These are phyloP conservation scores for Butorides virescens DNA, from an alignment of 2,113 vertebrate genomes.

Conservation along the genomic window DNA sequence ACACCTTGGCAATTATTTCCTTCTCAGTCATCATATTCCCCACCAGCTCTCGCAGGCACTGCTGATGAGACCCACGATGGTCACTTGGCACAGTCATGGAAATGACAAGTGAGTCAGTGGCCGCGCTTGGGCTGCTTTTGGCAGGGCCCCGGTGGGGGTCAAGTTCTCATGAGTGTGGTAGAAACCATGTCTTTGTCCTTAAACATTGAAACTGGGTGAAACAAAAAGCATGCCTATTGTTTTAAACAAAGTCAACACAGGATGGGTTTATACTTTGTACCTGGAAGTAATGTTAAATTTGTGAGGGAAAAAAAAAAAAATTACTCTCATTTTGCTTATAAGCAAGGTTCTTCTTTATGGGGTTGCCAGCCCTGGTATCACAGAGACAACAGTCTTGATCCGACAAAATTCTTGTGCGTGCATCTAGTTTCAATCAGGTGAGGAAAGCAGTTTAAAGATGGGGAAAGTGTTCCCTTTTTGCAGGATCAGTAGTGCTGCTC, in stretches of 20 bases:
- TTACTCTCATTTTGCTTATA: not conserved
- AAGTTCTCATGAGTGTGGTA: not conserved
- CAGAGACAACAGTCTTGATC: not conserved
- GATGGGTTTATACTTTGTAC: not conserved
- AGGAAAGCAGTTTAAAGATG: not conserved
- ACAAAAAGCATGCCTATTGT: not conserved
- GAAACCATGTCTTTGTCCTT: not conserved
- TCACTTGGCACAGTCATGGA: not conserved
- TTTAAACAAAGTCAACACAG: not conserved
- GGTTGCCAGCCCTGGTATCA: not conserved
- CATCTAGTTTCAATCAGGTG: not conserved
- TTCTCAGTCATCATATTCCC: not conserved
- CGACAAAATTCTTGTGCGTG: not conserved
- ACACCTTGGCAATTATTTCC: not conserved
- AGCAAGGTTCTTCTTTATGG: not conserved
- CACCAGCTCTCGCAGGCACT: not conserved
- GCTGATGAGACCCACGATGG: accelerated
- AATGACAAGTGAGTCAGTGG: not conserved
- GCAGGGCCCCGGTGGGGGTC: not conserved
- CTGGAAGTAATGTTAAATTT: not conserved
- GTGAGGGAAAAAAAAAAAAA: not conserved
- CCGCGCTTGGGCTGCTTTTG: not conserved
- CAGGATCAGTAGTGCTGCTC: not conserved
- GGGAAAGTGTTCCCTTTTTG: not conserved
- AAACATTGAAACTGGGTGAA: not conserved